Conservation (phyloP, 92 coral and sea anemone genomes). For the Muricea muricata region DNA sequence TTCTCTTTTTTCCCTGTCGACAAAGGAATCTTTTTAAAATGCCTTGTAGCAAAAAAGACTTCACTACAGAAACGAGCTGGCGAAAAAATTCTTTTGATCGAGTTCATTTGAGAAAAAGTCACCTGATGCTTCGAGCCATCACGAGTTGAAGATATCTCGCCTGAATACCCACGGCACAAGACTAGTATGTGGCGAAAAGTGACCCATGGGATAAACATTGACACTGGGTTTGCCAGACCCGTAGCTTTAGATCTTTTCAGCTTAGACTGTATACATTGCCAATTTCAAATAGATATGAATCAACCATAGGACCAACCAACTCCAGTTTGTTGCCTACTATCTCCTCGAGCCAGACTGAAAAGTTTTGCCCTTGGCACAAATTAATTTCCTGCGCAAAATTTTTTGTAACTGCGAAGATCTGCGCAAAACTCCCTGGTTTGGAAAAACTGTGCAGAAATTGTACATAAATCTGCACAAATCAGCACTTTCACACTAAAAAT, state of each 20-base stretch:
- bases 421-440: too few relatives aligned
- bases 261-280: slow-evolving; percentile 25
- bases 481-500: too few relatives aligned
- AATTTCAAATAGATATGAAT: slow-evolving; percentile 44
- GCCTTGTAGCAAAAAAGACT: slow-evolving; percentile 52
- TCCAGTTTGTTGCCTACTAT: slow-evolving; percentile 59
- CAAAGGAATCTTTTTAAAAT: slow-evolving; percentile 59
- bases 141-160: neutral
- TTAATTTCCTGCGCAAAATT: too few relatives aligned
- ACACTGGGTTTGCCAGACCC: slow-evolving; percentile 46
- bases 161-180: slow-evolving; percentile 45
- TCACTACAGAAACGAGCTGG: slow-evolving; percentile 66
- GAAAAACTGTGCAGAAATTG: too few relatives aligned
- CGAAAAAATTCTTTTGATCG: slow-evolving; percentile 63
- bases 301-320: slow-evolving; percentile 53
- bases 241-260: slow-evolving; percentile 54
- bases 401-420: too few relatives aligned
- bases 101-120: slow-evolving; percentile 57
- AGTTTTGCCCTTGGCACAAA: too few relatives aligned
- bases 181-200: slow-evolving; percentile 29
- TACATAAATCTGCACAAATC: too few relatives aligned
- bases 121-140: slow-evolving; percentile 29
- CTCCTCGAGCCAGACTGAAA: slow-evolving; percentile 41
- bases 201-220: slow-evolving; percentile 32
- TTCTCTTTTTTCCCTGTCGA: slow-evolving; percentile 31